These are phyloP conservation scores for Leuciscus idus DNA, from an alignment of 2,113 vertebrate species.

Conservation along the genomic window DNA sequence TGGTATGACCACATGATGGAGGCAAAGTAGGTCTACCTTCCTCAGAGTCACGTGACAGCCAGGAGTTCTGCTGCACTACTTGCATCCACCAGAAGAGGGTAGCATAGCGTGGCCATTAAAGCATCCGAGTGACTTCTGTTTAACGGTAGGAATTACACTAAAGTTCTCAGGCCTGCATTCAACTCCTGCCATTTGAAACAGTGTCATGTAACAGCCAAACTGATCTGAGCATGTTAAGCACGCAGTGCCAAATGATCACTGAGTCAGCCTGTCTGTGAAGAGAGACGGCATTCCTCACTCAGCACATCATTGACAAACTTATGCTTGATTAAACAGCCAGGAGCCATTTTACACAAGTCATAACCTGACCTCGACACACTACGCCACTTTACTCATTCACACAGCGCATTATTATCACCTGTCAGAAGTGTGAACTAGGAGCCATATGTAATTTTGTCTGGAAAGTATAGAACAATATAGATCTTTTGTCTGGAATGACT, in stretches of 20 bases:
- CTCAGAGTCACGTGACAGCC: neutral
- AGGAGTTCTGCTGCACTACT: neutral
- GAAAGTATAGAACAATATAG: neutral
- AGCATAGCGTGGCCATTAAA: neutral
- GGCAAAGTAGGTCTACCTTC: neutral
- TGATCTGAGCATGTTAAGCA: neutral
- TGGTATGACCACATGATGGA: constrained; percentile 26
- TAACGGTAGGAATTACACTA: neutral
- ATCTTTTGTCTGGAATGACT: neutral
- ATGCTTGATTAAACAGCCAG: constrained; percentile 58
- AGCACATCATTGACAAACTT: constrained; percentile 47
- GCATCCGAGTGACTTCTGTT: neutral
- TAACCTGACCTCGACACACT: constrained; percentile 35
- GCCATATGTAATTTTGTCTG: neutral
- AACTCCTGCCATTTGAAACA: neutral
- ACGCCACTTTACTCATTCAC: constrained; percentile 13
- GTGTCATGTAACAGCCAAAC: neutral
- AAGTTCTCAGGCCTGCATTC: neutral
- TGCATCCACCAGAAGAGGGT: neutral
- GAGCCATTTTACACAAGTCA: constrained; percentile 47
- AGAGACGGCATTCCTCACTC: constrained; percentile 58
- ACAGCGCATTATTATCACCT: constrained; percentile 9
- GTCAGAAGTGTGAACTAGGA: neutral
- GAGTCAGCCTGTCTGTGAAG: neutral
- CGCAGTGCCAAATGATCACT: neutral